phyloP scores from a whole-genome alignment of 2,888 invertebrate genomes.

The Hirtodrosophila alboralis region DNA sequence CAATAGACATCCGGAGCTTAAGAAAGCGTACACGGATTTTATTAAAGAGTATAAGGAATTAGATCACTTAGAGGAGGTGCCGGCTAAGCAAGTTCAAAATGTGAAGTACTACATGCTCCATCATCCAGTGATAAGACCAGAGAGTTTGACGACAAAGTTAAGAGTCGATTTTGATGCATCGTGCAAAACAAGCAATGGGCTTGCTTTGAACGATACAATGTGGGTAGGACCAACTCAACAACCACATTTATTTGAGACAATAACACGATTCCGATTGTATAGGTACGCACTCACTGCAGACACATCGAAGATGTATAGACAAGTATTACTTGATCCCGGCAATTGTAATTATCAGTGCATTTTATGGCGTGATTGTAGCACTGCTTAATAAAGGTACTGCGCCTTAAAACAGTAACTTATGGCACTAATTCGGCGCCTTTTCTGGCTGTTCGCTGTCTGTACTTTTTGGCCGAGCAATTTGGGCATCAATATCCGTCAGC shows the following conservation, averaged over 20 bases:
- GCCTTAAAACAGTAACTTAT: no score
- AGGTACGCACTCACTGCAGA: constrained; percentile 16
- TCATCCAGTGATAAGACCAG: no score
- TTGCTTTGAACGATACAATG: constrained; percentile 14
- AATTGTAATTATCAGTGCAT: neutral
- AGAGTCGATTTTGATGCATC: neutral
- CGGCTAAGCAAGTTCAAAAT: neutral
- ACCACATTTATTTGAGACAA: constrained; percentile 25
- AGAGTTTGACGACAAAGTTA: no score
- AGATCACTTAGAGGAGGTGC: constrained; percentile 1
- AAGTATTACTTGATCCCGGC: neutral
- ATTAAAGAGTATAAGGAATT: neutral
- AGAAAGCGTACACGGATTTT: neutral
- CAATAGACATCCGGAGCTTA: constrained; percentile 1
- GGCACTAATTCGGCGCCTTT: no score
- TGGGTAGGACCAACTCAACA: constrained; percentile 16
- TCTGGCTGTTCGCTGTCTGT: neutral
- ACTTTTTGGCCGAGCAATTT: constrained; percentile 1
- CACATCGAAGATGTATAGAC: neutral
- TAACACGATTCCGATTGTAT: constrained; percentile 24
- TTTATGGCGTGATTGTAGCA: constrained; percentile 5
- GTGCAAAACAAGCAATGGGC: constrained; percentile 4
- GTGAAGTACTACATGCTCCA: no score
- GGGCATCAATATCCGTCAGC: neutral
- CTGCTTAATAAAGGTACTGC: neutral